Percentiles rank a stretch among this genome's conserved stretches.
These are phyloP conservation scores for Conistra vaccinii DNA, from an alignment of 2,888 invertebrate genomes.

Conservation along the genomic window DNA sequence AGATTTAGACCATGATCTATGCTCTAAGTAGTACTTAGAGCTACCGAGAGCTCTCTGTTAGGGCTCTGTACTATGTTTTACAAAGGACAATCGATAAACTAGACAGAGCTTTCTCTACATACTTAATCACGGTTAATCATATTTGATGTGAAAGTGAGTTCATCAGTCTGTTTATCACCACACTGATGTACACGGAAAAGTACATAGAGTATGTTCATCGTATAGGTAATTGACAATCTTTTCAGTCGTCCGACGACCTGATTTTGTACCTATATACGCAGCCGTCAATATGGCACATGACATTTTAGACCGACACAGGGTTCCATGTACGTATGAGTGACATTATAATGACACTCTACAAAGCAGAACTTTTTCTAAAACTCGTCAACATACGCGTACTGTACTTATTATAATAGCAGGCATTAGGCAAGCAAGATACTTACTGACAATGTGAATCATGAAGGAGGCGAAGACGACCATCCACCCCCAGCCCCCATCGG, in stretches of 20 bases:
- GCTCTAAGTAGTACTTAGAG: too few relatives aligned
- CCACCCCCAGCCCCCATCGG: constrained; percentile 99
- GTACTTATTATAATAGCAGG: not conserved
- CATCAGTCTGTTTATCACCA: not conserved
- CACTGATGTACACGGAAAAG: not conserved
- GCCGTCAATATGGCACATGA: not conserved
- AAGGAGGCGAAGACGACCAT: constrained; percentile 98
- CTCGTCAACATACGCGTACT: not conserved
- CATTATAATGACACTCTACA: not conserved
- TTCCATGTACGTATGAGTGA: not conserved
- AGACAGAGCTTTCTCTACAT: constrained; percentile 5
- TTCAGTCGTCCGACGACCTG: not conserved
- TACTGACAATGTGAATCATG: constrained; percentile 98
- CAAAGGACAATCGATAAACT: constrained; percentile 2
- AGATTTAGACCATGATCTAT: not conserved
- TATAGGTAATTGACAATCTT: constrained; percentile 16
- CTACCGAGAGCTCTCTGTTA: not conserved
- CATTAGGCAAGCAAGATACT: constrained; percentile 85
- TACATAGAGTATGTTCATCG: constrained; percentile 3
- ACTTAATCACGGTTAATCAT: not conserved
- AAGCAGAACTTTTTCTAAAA: not conserved
- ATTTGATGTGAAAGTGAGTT: constrained; percentile 13
- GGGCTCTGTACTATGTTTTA: not conserved
- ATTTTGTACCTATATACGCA: not conserved
- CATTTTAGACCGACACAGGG: not conserved